Evolutionary conservation across 1,140 invertebrate genomes (phyloP).

Genomic region (Himalopsyche phryganea): DNA sequence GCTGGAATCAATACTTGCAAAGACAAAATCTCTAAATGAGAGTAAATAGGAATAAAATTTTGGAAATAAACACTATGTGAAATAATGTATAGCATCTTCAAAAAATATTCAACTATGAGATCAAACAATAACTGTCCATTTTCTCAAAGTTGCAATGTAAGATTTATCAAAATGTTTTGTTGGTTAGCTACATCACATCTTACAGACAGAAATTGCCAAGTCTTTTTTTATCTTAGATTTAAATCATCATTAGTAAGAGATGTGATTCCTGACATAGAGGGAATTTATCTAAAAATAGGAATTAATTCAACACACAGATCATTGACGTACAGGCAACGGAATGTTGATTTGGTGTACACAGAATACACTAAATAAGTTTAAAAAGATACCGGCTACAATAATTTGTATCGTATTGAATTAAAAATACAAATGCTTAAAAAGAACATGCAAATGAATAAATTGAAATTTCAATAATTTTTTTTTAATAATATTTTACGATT

Average conservation of each 20-base stretch:
- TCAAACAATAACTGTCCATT: conserved; percentile 27
- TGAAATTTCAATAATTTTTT: no score
- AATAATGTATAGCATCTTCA: conserved; percentile 30
- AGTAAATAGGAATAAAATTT: conserved; percentile 28
- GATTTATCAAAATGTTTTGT: not conserved
- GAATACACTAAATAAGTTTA: no score
- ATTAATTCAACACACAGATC: no score
- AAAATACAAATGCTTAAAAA: no score
- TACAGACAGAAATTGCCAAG: not conserved
- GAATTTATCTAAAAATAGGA: no score
- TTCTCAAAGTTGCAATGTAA: conserved; percentile 15
- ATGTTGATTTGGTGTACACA: no score
- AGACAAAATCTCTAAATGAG: conserved; percentile 13
- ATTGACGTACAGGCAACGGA: no score
- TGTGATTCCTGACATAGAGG: no score
- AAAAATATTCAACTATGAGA: conserved; percentile 35
- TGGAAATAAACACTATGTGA: conserved; percentile 24
- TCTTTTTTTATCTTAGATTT: conserved; percentile 3
- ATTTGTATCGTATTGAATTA: no score
- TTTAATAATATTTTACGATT: no score
- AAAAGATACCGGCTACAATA: no score
- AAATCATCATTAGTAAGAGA: not conserved
- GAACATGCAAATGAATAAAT: no score
- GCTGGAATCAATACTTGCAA: conserved; percentile 1
- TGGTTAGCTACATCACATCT: conserved; percentile 1